Percentiles rank a stretch among this genome's conserved stretches.
These are phyloP conservation scores for Drosophila pruinosa DNA, from an alignment of 1,140 invertebrate species.

Conservation along the genomic window DNA sequence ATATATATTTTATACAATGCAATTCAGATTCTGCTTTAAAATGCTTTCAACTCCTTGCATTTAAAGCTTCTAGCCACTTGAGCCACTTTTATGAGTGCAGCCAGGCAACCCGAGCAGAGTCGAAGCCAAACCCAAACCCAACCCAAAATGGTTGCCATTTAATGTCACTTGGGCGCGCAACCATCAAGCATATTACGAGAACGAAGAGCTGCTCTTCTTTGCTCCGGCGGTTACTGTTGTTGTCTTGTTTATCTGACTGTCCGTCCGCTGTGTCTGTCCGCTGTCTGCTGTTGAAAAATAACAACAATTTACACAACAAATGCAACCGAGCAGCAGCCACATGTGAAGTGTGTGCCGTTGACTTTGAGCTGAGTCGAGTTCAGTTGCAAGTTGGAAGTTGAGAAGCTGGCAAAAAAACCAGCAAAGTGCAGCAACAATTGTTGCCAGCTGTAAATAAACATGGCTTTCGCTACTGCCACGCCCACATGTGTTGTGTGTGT, in stretches of 20 bases:
- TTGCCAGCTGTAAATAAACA: slow-evolving; percentile 79
- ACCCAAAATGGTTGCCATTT: slow-evolving; percentile 66
- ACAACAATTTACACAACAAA: slow-evolving; percentile 80
- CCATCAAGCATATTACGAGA: slow-evolving; percentile 74
- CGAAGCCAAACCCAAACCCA: neutral
- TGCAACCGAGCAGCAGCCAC: slow-evolving; percentile 49
- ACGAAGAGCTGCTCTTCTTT: slow-evolving; percentile 26
- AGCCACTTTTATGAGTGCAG: slow-evolving; percentile 65
- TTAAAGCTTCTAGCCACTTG: slow-evolving; percentile 65
- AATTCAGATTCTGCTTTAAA: slow-evolving; percentile 50
- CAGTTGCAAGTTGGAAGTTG: slow-evolving; percentile 55
- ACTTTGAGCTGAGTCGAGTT: slow-evolving; percentile 61
- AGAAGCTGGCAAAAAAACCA: slow-evolving; percentile 38
- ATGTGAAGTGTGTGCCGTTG: slow-evolving; percentile 70
- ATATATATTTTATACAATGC: slow-evolving; percentile 46
- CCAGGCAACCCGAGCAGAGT: slow-evolving; percentile 25
- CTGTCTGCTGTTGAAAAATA: slow-evolving; percentile 54
- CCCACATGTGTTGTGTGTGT: slow-evolving; percentile 17
- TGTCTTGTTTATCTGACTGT: neutral
- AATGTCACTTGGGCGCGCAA: slow-evolving; percentile 75
- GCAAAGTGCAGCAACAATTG: slow-evolving; percentile 79
- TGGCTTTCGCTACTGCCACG: slow-evolving; percentile 57
- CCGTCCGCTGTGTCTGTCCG: too few species aligned
- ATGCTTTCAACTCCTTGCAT: slow-evolving; percentile 34
- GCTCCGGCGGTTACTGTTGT: slow-evolving; percentile 8